Conservation (phyloP, 2,113 vertebrate genomes). For the Arothron firmamentum region DNA sequence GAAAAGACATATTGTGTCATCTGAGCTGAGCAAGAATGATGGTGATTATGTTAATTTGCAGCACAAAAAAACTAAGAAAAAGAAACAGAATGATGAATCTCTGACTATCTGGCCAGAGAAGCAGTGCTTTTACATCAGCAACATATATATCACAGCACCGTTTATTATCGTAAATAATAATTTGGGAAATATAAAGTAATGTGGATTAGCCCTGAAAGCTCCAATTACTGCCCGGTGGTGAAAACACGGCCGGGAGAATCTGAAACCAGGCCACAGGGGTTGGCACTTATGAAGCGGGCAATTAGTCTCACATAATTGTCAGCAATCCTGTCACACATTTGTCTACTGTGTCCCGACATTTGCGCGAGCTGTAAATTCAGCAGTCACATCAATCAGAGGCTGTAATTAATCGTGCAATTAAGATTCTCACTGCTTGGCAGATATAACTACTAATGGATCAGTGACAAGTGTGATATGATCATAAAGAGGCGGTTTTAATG, state of each 20-base stretch:
- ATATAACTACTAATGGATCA: conserved; percentile 75
- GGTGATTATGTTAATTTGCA: conserved; percentile 17
- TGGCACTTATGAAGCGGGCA: conserved; percentile 49
- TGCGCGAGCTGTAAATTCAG: conserved; percentile 62
- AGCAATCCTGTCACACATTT: conserved; percentile 59
- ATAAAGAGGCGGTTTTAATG: conserved; percentile 77
- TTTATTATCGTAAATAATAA: neutral
- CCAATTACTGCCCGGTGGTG: conserved; percentile 30
- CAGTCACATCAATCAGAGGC: conserved; percentile 72
- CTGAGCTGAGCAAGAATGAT: conserved; percentile 38
- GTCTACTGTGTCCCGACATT: conserved; percentile 48
- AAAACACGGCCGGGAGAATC: conserved; percentile 21
- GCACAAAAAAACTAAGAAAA: neutral
- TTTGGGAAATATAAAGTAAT: neutral
- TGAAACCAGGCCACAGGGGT: conserved; percentile 40
- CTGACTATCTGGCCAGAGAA: neutral
- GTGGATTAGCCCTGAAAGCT: conserved; percentile 1
- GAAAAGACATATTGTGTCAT: conserved; percentile 37
- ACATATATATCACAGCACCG: too few species aligned
- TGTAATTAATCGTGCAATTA: conserved; percentile 79
- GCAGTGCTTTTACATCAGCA: conserved; percentile 1
- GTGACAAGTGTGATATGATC: conserved; percentile 76
- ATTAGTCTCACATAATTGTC: conserved; percentile 66
- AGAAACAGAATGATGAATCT: neutral
- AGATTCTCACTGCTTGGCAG: conserved; percentile 75